Evolutionary conservation across 1,140 invertebrate species (phyloP).

Genomic region (Drosophila gunungcola): DNA sequence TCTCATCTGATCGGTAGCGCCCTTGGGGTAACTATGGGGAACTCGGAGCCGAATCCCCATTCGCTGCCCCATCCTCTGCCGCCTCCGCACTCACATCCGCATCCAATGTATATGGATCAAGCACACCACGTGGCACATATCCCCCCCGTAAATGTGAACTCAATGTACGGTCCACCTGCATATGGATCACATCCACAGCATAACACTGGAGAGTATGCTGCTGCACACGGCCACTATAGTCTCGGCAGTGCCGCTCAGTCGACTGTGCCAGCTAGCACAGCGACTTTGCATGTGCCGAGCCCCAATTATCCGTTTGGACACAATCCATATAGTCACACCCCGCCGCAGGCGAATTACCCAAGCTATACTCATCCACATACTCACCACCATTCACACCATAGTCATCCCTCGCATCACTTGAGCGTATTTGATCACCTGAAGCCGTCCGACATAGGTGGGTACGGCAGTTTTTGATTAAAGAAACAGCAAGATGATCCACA

Average conservation of each 20-base stretch:
- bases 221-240: constrained; percentile 22
- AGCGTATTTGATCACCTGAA: constrained; percentile 82
- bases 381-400: constrained; percentile 53
- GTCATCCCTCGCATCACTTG: constrained; percentile 68
- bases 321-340: constrained; percentile 48
- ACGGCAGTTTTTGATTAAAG: constrained; percentile 72
- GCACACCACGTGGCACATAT: constrained; percentile 65
- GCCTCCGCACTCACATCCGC: constrained; percentile 58
- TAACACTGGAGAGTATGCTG: constrained; percentile 24
- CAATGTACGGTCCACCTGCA: constrained; percentile 58
- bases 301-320: constrained; percentile 77
- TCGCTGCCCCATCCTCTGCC: constrained; percentile 48
- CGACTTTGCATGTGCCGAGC: constrained; percentile 75
- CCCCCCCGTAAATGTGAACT: constrained; percentile 55
- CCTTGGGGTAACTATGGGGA: constrained; percentile 47
- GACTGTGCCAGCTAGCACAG: constrained; percentile 52
- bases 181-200: constrained; percentile 58
- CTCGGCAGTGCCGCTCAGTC: constrained; percentile 32
- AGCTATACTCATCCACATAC: constrained; percentile 43
- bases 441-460: constrained; percentile 77
- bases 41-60: constrained; percentile 27
- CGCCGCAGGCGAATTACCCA: constrained; percentile 60
- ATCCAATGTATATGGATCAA: constrained; percentile 79
- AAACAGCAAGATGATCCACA: constrained; percentile 1
- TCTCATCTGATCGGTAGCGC: constrained; percentile 66